Conservation (phyloP, 2,113 vertebrate genomes). For the Crotalus viridis region DNA sequence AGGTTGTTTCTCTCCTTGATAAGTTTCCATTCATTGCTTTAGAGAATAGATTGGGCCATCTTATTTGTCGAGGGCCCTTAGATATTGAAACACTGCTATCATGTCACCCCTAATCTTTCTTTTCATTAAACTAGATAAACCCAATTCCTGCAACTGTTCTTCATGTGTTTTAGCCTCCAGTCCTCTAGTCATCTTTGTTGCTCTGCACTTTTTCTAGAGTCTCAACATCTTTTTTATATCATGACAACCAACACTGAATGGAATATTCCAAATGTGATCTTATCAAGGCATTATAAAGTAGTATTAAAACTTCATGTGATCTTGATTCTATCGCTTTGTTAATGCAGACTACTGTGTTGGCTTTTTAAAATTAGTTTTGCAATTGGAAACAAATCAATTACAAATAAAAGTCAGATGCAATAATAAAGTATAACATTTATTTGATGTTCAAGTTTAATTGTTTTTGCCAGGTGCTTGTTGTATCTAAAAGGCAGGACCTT, state of each 20-base stretch:
- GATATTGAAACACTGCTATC: neutral
- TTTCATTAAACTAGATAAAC: neutral
- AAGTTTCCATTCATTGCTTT: neutral
- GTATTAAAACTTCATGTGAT: neutral
- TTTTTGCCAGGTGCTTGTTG: slow-evolving; percentile 51
- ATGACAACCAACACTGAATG: no score
- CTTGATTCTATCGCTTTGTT: neutral
- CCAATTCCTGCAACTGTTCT: neutral
- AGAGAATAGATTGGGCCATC: neutral
- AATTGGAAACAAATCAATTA: slow-evolving; percentile 70
- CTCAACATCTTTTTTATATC: neutral
- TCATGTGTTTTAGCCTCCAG: neutral
- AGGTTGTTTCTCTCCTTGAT: neutral
- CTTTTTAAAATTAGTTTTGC: slow-evolving; percentile 57
- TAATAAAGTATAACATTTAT: slow-evolving; percentile 66
- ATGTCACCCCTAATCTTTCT: no score
- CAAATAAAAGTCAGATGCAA: slow-evolving; percentile 64
- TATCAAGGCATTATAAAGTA: neutral
- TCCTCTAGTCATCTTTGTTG: neutral
- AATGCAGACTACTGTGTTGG: neutral
- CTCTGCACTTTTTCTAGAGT: neutral
- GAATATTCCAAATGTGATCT: neutral
- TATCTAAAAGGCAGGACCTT: slow-evolving; percentile 37
- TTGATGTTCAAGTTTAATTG: slow-evolving; percentile 62
- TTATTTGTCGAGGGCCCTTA: neutral